phyloP scores from a whole-genome alignment of 1,140 invertebrate species.

The Zaprionus africanus region DNA sequence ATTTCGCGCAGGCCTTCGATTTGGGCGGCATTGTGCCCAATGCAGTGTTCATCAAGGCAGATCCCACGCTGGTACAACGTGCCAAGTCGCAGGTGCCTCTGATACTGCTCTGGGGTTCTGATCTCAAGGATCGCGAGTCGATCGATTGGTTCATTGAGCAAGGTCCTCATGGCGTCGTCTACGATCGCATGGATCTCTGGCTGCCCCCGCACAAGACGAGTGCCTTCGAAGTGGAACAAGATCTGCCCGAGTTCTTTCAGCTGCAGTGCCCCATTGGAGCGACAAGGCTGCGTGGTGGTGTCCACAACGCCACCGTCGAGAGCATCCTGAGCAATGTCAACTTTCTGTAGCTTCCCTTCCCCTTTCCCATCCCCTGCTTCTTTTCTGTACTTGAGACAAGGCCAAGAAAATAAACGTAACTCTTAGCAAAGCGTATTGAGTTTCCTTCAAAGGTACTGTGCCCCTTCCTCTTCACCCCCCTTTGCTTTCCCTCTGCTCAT shows the following conservation, averaged over 20 bases:
- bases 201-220: conserved; percentile 52
- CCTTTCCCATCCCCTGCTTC: background rate
- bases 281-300: conserved; percentile 18
- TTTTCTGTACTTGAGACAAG: conserved; percentile 17
- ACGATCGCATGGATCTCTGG: conserved; percentile 93
- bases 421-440: conserved; percentile 14
- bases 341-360: conserved; percentile 53
- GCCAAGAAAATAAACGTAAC: conserved; percentile 52
- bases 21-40: conserved; percentile 96
- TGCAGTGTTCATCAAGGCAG: conserved; percentile 93
- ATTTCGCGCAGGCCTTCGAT: conserved; percentile 91
- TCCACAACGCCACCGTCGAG: conserved; percentile 66
- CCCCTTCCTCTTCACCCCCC: too few species aligned
- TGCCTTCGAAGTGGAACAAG: conserved; percentile 66
- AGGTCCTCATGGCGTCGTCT: conserved; percentile 95
- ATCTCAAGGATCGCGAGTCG: conserved; percentile 93
- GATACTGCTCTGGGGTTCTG: conserved; percentile 97
- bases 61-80: conserved; percentile 90
- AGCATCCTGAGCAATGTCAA: conserved; percentile 80
- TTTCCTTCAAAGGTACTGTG: background rate
- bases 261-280: conserved; percentile 60
- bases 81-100: conserved; percentile 91
- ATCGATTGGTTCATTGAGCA: conserved; percentile 93
- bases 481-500: background rate
- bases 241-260: conserved; percentile 76